Base-by-base conservation (phyloP, 2,113 vertebrate genomes). In the Cyphotilapia sp. region DNA sequence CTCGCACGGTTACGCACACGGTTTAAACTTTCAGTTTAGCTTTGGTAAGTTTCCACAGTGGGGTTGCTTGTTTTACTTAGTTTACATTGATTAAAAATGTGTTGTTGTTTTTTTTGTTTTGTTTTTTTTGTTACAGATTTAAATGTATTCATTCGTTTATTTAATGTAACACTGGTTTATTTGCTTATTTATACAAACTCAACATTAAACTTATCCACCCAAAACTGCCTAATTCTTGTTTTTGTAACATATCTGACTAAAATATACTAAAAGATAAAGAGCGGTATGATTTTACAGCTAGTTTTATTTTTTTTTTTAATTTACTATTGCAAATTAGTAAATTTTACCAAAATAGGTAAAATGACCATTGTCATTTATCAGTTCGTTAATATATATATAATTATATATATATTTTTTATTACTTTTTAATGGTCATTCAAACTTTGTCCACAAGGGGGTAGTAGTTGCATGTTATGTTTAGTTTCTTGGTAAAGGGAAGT, bases 361-460 rank as follows among this genome's bases (percentile, higher is more conserved):
- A 29, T 17, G 42, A 76, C 40, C 69, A 17, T 29, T 49, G 27
- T 49, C 4, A 6, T 78, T 78, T 19, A 49, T 76, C 45, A 29
- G 17, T 78, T 49, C 2, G 3, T 76, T 49, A 1, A 27, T 17
- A 17, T 74, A 66, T 63, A 31, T 59, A 61, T 11, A 2, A 9
- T 16, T 57, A 0, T 57, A 13, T 56, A 2, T 10, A 0, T 5
- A 22, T 22, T 3, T 57, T n/a, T 35, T 3, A 35, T 66, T 35
- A 0, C 17, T 35, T 38, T 35, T 24, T 3, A 38, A 40, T 8
- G 1, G 35, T 6, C 1, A 13, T 57, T 87, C 59, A 7, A 3
- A 3, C 19, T 56, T 42, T 31, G 40, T 69, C 95, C 96, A 96
- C 94, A 59, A 93, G 95, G 89, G 84, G 96, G 96, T 17, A 92